A percentile compares a stretch with the other conserved stretches of the same genome.
phyloP scores from a whole-genome alignment of 2,797 vertebrate genomes.

The Echiichthys vipera region DNA sequence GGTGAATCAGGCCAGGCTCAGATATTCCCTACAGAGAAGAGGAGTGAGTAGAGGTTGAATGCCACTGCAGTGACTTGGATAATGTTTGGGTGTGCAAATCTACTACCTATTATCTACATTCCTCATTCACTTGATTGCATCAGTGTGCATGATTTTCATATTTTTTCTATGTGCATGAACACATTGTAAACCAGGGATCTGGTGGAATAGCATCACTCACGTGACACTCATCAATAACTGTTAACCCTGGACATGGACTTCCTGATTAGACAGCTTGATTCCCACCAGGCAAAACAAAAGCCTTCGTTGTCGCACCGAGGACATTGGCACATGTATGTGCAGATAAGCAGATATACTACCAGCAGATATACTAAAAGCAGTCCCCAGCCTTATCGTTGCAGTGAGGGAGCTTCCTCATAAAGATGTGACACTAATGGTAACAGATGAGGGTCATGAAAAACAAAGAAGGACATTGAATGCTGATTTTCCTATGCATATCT shows the following conservation, averaged over 20 bases:
- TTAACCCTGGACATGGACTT: slow-evolving; percentile 44
- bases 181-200: background rate
- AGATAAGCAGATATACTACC: slow-evolving; percentile 75
- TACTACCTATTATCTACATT: slow-evolving; percentile 70
- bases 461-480: slow-evolving; percentile 82
- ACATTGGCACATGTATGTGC: slow-evolving; percentile 67
- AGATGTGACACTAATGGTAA: slow-evolving; percentile 80
- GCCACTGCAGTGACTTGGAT: slow-evolving; percentile 47
- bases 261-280: slow-evolving; percentile 69
- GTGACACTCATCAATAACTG: slow-evolving; percentile 56
- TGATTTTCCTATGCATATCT: slow-evolving; percentile 73
- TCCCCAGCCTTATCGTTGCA: slow-evolving; percentile 71
- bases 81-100: slow-evolving; percentile 63
- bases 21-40: slow-evolving; percentile 64
- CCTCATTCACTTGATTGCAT: slow-evolving; percentile 50
- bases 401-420: slow-evolving; percentile 75
- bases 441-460: slow-evolving; percentile 78
- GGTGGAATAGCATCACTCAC: slow-evolving; percentile 21
- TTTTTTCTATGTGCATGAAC: background rate
- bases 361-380: slow-evolving; percentile 60
- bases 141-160: slow-evolving; percentile 5
- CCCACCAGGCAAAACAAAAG: slow-evolving; percentile 77
- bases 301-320: slow-evolving; percentile 72
- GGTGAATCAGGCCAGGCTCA: slow-evolving; percentile 60
- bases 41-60: slow-evolving; percentile 44